Evolutionary conservation across 2,113 vertebrate genomes (phyloP).

Genomic region (Pterocles burchelli): DNA sequence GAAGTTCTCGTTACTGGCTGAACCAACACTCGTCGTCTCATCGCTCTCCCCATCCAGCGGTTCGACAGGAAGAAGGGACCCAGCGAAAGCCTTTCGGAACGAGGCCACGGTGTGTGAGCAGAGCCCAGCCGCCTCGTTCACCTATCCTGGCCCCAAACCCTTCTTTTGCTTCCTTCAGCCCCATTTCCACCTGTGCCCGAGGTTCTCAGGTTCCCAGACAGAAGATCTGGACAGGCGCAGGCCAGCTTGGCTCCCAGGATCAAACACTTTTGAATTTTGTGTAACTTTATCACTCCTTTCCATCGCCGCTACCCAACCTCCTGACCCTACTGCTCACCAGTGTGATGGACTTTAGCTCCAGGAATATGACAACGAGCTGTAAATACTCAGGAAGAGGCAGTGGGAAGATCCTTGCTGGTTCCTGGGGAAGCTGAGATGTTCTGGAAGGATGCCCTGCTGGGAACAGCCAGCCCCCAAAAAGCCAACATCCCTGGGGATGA

Average conservation of each 20-base stretch:
- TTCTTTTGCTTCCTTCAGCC: not conserved
- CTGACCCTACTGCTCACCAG: not conserved
- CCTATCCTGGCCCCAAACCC: not conserved
- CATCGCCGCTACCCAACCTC: accelerated
- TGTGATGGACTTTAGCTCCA: not conserved
- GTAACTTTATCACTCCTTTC: not conserved
- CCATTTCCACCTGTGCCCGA: too few species aligned
- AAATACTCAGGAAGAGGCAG: not conserved
- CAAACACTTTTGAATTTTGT: not conserved
- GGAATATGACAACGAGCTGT: not conserved
- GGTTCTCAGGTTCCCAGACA: not conserved
- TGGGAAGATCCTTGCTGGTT: not conserved
- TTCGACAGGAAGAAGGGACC: not conserved
- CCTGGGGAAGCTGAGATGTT: not conserved
- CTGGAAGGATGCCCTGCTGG: not conserved
- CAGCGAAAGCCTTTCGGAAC: not conserved
- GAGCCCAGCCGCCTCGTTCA: not conserved
- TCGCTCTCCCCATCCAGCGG: not conserved
- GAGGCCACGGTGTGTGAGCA: not conserved
- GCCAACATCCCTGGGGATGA: not conserved
- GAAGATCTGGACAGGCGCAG: not conserved
- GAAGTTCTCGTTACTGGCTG: too few species aligned
- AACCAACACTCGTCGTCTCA: not conserved
- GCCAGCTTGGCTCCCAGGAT: not conserved
- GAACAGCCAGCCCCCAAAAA: not conserved